Percentiles rank a stretch among this genome's conserved stretches.
phyloP scores from a whole-genome alignment of 2,797 vertebrate species.

The Anniella stebbinsi region DNA sequence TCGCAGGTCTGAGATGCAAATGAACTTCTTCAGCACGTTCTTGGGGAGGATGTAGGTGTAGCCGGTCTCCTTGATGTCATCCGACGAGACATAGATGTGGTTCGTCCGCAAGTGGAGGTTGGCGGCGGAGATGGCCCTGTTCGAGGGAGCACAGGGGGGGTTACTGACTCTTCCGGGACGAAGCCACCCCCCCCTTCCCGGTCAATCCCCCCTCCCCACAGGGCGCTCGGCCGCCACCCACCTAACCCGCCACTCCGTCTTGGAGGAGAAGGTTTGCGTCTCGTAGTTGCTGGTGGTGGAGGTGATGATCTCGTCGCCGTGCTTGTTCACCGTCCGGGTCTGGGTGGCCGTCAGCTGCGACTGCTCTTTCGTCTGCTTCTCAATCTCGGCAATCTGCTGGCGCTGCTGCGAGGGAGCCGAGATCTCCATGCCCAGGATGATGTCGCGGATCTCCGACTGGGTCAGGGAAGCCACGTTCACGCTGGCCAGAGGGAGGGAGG shows the following conservation, averaged over 20 bases:
- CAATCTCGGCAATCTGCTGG: constrained; percentile 98
- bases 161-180: neutral
- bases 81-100: constrained; percentile 99
- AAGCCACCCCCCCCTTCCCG: too few relatives aligned
- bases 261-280: constrained; percentile 99
- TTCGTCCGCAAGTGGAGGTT: constrained; percentile 98
- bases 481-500: constrained; percentile 73
- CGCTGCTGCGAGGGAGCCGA: constrained; percentile 98
- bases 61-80: constrained; percentile 99
- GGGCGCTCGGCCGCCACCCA: constrained; percentile 47
- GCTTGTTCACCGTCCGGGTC: constrained; percentile 98
- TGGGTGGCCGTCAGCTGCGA: constrained; percentile 98
- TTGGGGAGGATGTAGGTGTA: constrained; percentile 99
- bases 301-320: constrained; percentile 99
- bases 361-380: constrained; percentile 99
- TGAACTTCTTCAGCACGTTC: constrained; percentile 99
- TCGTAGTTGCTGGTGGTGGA: constrained; percentile 99
- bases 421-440: constrained; percentile 99
- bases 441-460: constrained; percentile 98
- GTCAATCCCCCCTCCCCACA: neutral
- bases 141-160: neutral
- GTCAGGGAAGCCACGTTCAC: constrained; percentile 98
- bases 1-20: constrained; percentile 97
- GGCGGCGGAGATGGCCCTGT: constrained; percentile 97
- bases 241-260: constrained; percentile 99